phyloP scores from a whole-genome alignment of 2,113 vertebrate genomes.

The Heptranchias perlo region DNA sequence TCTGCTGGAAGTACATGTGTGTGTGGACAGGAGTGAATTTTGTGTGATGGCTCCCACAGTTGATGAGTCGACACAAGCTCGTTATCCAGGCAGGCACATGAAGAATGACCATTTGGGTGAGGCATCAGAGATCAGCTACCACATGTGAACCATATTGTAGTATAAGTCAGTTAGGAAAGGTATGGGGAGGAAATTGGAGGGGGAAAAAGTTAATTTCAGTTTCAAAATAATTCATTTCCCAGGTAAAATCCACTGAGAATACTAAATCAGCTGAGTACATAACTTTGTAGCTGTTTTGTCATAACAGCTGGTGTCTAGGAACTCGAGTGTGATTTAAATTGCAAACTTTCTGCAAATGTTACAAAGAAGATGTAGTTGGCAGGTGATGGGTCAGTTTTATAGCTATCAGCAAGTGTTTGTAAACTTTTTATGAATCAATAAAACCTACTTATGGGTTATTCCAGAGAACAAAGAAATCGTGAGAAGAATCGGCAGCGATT shows the following conservation, averaged over 20 bases:
- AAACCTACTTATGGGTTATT: background rate
- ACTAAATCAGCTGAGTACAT: background rate
- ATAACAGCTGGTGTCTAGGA: background rate
- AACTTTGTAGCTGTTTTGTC: background rate
- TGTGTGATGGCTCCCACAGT: background rate
- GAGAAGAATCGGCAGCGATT: background rate
- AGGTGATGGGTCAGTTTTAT: background rate
- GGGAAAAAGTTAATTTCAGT: background rate
- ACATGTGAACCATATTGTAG: background rate
- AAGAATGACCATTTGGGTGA: background rate
- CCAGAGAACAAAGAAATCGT: constrained; percentile 21
- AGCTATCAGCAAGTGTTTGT: background rate
- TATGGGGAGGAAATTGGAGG: background rate
- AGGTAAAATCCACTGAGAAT: background rate
- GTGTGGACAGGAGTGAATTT: background rate
- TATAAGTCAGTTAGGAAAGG: background rate
- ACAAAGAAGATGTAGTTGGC: background rate
- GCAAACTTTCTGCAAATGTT: background rate
- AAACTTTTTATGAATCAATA: background rate
- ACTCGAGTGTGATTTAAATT: background rate
- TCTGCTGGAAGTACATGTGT: background rate
- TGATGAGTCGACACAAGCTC: background rate
- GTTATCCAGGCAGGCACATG: background rate
- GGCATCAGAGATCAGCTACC: background rate
- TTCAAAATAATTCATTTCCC: background rate